These are phyloP conservation scores for Spodoptera frugiperda DNA, from an alignment of 1,140 invertebrate genomes.

Conservation along the genomic window DNA sequence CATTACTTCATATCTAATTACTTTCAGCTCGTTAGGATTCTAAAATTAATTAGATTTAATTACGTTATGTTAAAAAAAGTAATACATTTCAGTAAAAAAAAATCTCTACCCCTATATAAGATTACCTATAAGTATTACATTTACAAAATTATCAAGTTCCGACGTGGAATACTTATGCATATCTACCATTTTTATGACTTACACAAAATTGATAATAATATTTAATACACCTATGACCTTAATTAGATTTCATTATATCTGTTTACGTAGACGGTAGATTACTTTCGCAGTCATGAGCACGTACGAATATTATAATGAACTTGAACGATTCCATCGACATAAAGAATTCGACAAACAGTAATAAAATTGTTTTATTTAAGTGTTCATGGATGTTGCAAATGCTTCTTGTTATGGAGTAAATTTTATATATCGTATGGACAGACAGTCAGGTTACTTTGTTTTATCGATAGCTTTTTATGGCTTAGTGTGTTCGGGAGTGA, in stretches of 20 bases:
- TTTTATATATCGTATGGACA: too few species aligned
- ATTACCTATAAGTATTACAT: background rate
- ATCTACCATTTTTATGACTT: background rate
- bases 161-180: background rate
- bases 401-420: too few species aligned
- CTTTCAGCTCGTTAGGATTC: background rate
- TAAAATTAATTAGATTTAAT: too few species aligned
- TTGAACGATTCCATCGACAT: background rate
- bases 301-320: constrained; percentile 9
- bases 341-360: background rate
- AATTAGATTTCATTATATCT: constrained; percentile 17
- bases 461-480: constrained; percentile 43
- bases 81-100: too few species aligned
- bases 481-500: constrained; percentile 68
- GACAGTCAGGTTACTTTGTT: constrained; percentile 2
- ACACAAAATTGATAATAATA: background rate
- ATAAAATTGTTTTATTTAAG: background rate
- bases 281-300: constrained; percentile 14
- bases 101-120: background rate
- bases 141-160: background rate
- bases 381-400: background rate
- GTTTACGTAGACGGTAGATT: constrained; percentile 11
- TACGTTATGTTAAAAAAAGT: too few species aligned
- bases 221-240: constrained; percentile 23
- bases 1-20: background rate